phyloP scores from a whole-genome alignment of 2,113 vertebrate genomes.

The Oxyura jamaicensis region DNA sequence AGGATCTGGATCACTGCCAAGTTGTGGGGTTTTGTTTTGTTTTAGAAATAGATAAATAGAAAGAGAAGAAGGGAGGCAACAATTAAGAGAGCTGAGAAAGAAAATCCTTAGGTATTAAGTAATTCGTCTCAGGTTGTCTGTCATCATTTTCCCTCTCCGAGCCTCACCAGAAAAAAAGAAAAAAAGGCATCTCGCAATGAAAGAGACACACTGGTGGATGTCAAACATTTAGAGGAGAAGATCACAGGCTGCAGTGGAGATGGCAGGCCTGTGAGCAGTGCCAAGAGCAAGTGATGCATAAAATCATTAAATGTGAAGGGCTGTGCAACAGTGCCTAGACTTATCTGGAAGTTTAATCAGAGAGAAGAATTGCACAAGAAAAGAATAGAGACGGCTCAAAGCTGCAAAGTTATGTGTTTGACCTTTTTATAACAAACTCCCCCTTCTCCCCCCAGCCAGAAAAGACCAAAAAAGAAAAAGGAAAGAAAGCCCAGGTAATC shows the following conservation, averaged over 20 bases:
- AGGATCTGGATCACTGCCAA: not conserved
- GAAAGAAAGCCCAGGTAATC: conserved; percentile 34
- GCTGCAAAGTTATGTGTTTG: conserved; percentile 70
- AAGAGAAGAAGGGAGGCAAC: not conserved
- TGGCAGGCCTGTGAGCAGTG: conserved; percentile 53
- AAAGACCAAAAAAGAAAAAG: not conserved
- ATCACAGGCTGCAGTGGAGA: conserved; percentile 48
- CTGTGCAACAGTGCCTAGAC: conserved; percentile 63
- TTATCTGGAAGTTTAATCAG: conserved; percentile 74
- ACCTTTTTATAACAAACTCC: conserved; percentile 68
- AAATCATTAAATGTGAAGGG: conserved; percentile 75
- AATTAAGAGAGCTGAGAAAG: not conserved
- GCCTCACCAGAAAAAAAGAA: not conserved
- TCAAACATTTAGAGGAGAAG: conserved; percentile 34
- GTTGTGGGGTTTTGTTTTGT: not conserved
- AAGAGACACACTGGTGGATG: conserved; percentile 32
- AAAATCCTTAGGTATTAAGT: conserved; percentile 4
- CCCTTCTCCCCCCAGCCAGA: not conserved
- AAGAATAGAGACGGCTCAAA: conserved; percentile 71
- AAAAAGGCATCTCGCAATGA: not conserved
- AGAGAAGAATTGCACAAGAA: conserved; percentile 76
- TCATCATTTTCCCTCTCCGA: conserved; percentile 8
- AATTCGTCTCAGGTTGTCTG: conserved; percentile 1
- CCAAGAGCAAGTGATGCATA: conserved; percentile 66
- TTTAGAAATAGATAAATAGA: not conserved